Percentiles rank a stretch among this genome's conserved stretches.
Evolutionary conservation across 2,797 vertebrate species (phyloP).

Genomic region (Mormyrus proboscirostris): DNA sequence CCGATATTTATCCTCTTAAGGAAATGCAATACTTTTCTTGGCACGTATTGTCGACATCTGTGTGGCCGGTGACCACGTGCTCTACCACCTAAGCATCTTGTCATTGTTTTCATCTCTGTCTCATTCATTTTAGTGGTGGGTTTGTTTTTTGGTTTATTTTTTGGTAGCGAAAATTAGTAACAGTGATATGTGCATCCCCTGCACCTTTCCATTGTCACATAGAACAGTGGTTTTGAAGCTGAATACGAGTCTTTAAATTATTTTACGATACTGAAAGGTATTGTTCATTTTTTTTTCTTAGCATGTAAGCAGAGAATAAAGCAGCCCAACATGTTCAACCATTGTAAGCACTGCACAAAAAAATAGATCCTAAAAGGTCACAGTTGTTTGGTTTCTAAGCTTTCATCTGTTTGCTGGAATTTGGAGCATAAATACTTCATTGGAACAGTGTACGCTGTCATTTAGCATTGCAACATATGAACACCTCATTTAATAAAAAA

Average conservation of each 20-base stretch:
- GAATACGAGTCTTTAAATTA: neutral
- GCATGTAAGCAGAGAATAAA: neutral
- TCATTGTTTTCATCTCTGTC: neutral
- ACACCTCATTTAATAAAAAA: neutral
- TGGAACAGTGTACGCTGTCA: neutral
- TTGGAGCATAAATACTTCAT: neutral
- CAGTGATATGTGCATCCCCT: neutral
- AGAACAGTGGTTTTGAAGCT: neutral
- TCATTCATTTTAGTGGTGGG: neutral
- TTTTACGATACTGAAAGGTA: neutral
- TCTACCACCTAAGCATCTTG: neutral
- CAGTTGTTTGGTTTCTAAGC: neutral
- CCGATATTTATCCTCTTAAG: neutral
- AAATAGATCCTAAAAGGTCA: neutral
- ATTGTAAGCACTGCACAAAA: neutral
- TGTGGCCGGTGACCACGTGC: neutral
- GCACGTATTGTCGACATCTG: neutral
- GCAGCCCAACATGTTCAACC: neutral
- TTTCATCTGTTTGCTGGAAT: neutral
- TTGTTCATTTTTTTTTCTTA: neutral
- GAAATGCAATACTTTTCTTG: neutral
- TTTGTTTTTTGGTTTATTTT: neutral
- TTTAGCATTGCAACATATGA: neutral
- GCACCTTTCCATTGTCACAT: neutral
- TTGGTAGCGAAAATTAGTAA: neutral